These are phyloP conservation scores for Balearica regulorum DNA, from an alignment of 2,797 vertebrate genomes.

Conservation along the genomic window DNA sequence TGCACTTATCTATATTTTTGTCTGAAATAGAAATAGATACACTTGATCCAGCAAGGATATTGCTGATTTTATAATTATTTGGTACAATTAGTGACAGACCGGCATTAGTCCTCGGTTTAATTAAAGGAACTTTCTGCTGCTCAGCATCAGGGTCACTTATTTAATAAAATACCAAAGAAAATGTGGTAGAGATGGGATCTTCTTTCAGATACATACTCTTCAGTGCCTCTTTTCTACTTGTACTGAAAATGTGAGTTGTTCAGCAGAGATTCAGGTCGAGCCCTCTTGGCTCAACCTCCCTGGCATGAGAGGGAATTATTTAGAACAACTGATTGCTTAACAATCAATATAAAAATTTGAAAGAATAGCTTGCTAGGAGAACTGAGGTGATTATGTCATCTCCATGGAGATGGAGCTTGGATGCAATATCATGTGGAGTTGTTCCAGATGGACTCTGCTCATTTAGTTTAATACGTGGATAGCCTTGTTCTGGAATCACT, in stretches of 20 bases:
- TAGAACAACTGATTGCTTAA: background rate
- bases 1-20: background rate
- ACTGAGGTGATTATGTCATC: background rate
- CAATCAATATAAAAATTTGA: background rate
- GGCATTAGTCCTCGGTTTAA: background rate
- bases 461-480: background rate
- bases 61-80: background rate
- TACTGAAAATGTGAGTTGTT: background rate
- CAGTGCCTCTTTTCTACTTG: background rate
- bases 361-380: background rate
- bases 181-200: background rate
- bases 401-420: slow-evolving; percentile 1
- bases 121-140: background rate
- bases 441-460: background rate
- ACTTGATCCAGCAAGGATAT: background rate
- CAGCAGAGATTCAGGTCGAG: background rate
- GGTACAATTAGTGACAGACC: background rate
- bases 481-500: background rate
- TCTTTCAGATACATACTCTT: background rate
- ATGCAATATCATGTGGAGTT: background rate
- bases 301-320: background rate
- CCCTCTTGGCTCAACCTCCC: background rate
- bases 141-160: background rate
- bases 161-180: background rate
- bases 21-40: background rate